A percentile compares a stretch with the other conserved stretches of the same genome.
Evolutionary conservation across 2,113 vertebrate genomes (phyloP).

Genomic region (Orycteropus afer): DNA sequence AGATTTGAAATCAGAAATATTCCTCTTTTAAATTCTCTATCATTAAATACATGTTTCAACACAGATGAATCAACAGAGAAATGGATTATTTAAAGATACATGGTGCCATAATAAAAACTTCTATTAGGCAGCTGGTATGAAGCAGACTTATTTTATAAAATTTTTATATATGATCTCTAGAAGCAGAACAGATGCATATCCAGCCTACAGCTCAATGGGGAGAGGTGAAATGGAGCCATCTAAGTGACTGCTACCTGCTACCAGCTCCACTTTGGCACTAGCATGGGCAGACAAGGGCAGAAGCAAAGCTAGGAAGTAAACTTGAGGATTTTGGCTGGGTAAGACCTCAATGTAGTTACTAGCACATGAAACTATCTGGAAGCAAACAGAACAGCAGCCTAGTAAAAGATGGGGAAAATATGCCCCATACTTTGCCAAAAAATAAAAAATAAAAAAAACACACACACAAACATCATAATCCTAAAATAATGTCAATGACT

Average conservation of each 20-base stretch:
- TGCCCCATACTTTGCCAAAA: background rate
- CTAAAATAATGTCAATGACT: background rate
- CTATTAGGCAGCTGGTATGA: background rate
- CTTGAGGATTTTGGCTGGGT: background rate
- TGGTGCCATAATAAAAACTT: background rate
- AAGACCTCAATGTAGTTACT: background rate
- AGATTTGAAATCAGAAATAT: slow-evolving; percentile 27
- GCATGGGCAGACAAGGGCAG: background rate
- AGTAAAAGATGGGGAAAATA: background rate
- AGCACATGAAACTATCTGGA: background rate
- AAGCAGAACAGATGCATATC: background rate
- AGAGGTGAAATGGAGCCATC: background rate
- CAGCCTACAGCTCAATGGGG: background rate
- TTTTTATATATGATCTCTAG: background rate
- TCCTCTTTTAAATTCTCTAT: slow-evolving; percentile 46
- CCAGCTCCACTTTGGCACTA: background rate
- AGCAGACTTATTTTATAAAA: background rate
- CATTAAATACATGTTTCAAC: slow-evolving; percentile 60
- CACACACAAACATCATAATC: no score
- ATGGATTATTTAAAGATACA: background rate
- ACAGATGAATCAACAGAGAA: slow-evolving; percentile 52
- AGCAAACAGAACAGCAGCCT: background rate
- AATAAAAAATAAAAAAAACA: no score
- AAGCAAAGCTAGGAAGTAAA: background rate
- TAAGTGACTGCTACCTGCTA: background rate